These are phyloP conservation scores for Falco columbarius DNA, from an alignment of 2,797 vertebrate species.

Conservation along the genomic window DNA sequence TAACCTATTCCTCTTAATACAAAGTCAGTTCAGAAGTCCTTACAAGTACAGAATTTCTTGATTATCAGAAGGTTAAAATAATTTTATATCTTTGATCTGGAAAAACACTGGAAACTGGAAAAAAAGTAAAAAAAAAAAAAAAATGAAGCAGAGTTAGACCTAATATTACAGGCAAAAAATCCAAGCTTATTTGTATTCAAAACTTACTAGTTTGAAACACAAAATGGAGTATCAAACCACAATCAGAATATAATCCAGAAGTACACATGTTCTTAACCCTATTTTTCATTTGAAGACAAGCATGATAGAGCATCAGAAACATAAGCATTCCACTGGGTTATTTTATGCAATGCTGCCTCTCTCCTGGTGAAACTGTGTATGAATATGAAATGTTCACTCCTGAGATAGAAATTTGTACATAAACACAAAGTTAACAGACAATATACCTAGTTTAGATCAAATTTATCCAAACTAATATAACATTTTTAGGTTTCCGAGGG, in stretches of 20 bases:
- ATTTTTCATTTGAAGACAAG: neutral
- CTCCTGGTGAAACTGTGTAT: neutral
- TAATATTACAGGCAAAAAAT: neutral
- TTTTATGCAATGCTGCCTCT: neutral
- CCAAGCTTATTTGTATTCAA: neutral
- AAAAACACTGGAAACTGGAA: neutral
- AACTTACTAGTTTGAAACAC: neutral
- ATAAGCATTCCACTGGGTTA: neutral
- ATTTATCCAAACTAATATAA: slow-evolving; percentile 17
- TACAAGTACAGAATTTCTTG: neutral
- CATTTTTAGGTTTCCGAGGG: neutral
- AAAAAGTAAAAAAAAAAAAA: neutral
- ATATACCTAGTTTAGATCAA: neutral
- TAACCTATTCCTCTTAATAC: neutral
- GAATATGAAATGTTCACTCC: neutral
- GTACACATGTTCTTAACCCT: neutral
- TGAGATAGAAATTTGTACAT: neutral
- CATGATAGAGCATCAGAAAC: neutral
- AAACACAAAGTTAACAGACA: slow-evolving; percentile 8
- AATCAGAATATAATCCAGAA: neutral
- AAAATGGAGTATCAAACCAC: neutral
- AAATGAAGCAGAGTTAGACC: neutral
- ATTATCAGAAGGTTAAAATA: neutral
- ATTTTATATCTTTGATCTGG: neutral
- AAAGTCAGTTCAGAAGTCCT: neutral